Evolutionary conservation across 1,140 invertebrate genomes (phyloP), one percentile per base, ranked within the genome.

Genomic region (Nasonia giraulti): DNA sequence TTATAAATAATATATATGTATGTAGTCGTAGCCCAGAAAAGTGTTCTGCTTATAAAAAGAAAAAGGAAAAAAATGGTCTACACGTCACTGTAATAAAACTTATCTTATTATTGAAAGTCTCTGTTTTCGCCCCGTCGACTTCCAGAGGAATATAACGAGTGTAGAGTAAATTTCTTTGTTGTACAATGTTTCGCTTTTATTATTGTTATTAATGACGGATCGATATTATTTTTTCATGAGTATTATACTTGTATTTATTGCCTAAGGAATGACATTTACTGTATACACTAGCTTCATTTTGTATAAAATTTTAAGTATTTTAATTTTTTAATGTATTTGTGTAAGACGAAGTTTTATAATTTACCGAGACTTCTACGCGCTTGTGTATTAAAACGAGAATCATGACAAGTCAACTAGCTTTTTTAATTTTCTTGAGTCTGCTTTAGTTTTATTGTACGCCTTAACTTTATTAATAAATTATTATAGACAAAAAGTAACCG

Each of bases 41-140:
- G 87, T 91, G 89, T 92, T 91, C 87, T 89, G 88, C 91, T 90
- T 91, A 91, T 90, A 90, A 92, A 90, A 81, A 76, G 33, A 47
- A 76, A 71, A 47, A 47, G 27, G 40, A 76, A 40, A 76, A 66
- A 66, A 66, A 79, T 79, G 90, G 90, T 91, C 91, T 92, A 91
- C 85, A 87, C 85, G 82, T 87, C 86, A 78, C 80, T 86, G 85
- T 86, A 87, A 85, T 80, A 84, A 81, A 76, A n/a, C 71, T 80
- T 84, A 44, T 62, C 83, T 84, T 69, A 85, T 80, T 80, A 80
- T 62, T 47, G 11, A 17, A 76, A 76, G 12, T 40, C 66, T 81
- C 71, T 50, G 47, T 76, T 74, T 85, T 80, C 37, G 71, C 2
- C 37, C 17, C 47, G n/a, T 84, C 66, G 76, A 79, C 68, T 74